Evolutionary conservation across 2,113 vertebrate species (phyloP), one percentile per base, ranked within the genome.

Genomic region (Crotalus horridus): DNA sequence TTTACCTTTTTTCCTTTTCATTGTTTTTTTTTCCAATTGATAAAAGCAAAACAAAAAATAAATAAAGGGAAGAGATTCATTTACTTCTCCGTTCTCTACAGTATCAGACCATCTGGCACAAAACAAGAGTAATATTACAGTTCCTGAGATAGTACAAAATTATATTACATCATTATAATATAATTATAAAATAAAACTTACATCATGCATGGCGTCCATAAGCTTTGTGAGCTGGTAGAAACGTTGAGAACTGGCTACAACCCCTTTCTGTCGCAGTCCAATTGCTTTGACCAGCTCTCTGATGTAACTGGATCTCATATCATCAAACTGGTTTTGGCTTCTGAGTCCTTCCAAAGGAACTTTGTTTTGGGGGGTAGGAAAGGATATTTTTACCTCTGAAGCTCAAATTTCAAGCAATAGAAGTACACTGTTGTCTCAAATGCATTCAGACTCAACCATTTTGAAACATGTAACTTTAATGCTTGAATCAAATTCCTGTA

Each of bases 181-280:
- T 69, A 64, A n/a, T 8, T 12, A 17, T 0, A 58, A 69, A 74
- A 93, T 87, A 64, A 90, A 92, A 97, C 98, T 97, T 98, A 99
- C 99, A 95, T 99, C 99, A 64, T 99, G 99, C 98, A 99, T 98
- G 95, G 97, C 96, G 93, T 99, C 99, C 97, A 99, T 98, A 81
- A 99, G 97, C 93, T 99, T 99, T 93, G 99, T 99, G 53, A 99
- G 99, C 0, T 98, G 99, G 96, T 99, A 99, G 97, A 99, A 99
- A 21, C 99, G 98, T 93, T 99, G 99, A 0, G 99, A 99, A 95
- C 98, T 98, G 85, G 98, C 97, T 93, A 99, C 97, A 85, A 99
- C 96, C 0, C 99, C 98, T 93, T 98, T 99, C 97, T 99, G 99
- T 93, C 97, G 98, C 96, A 98, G 94, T 92, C 99, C 98, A 90